Conservation (phyloP, 2,888 invertebrate species). For the Meloe dianella region DNA sequence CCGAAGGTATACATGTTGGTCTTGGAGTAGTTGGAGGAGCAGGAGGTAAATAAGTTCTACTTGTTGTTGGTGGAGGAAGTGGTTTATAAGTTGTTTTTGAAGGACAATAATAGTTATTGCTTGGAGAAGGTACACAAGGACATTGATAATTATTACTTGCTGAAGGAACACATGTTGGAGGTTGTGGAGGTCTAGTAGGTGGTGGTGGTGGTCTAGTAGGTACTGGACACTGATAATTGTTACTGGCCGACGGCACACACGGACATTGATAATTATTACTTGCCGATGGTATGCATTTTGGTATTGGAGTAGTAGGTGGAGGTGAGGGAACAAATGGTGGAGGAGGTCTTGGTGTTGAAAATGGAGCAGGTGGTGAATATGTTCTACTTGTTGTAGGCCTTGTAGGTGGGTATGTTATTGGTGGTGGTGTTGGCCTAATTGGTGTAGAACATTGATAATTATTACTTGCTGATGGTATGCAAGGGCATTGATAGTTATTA, state of each 20-base stretch:
- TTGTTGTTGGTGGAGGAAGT: constrained; percentile 11
- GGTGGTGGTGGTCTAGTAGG: constrained; percentile 16
- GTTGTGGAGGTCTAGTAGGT: constrained; percentile 30
- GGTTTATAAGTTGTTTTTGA: constrained; percentile 17
- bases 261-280: constrained; percentile 13
- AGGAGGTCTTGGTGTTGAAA: constrained; percentile 18
- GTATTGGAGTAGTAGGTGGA: constrained; percentile 7
- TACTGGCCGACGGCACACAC: not conserved
- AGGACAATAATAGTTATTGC: constrained; percentile 2
- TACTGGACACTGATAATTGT: constrained; percentile 7
- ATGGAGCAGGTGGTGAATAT: constrained; percentile 11
- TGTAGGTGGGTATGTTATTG: constrained; percentile 14
- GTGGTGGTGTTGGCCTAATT: constrained; percentile 56
- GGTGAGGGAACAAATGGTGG: constrained; percentile 16
- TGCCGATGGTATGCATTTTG: constrained; percentile 14
- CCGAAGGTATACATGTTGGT: constrained; percentile 16
- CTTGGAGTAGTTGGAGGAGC: constrained; percentile 2
- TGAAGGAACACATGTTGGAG: constrained; percentile 13
- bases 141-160: constrained; percentile 13
- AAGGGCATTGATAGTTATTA: constrained; percentile 1
- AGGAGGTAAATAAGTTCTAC: not conserved
- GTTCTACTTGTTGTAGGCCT: constrained; percentile 47
- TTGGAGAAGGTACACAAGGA: not conserved
- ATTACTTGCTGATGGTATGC: constrained; percentile 34
- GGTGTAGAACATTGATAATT: constrained; percentile 44